These are phyloP conservation scores for Drosophila pseudotakahashii DNA, from an alignment of 2,888 invertebrate genomes.

Conservation along the genomic window DNA sequence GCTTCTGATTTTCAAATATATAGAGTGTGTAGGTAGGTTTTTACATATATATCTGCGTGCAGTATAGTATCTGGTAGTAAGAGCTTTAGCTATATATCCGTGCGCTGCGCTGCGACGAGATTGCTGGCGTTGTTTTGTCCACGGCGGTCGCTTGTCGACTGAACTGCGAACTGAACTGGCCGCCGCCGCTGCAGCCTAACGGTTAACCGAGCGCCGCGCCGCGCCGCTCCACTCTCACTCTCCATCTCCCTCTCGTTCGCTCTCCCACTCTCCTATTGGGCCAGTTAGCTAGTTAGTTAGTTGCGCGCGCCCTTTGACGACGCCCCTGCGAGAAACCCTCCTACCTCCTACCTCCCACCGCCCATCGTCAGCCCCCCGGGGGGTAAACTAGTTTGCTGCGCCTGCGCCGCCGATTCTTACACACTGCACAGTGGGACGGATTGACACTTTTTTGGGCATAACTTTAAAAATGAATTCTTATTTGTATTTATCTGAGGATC, in stretches of 20 bases:
- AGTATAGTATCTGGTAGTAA: slow-evolving; percentile 1
- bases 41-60: background rate
- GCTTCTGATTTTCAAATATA: slow-evolving; percentile 15
- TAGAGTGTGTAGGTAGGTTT: background rate
- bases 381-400: slow-evolving; percentile 28
- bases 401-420: slow-evolving; percentile 14
- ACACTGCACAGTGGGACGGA: slow-evolving; percentile 11
- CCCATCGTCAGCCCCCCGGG: background rate
- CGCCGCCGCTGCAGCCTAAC: slow-evolving; percentile 13
- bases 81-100: slow-evolving; percentile 8
- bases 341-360: background rate
- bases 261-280: slow-evolving; percentile 4
- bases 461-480: background rate
- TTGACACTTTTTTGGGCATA: background rate
- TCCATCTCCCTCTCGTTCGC: background rate
- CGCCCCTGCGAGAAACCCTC: slow-evolving; percentile 9
- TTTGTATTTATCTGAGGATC: too few relatives aligned
- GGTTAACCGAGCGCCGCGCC: slow-evolving; percentile 8
- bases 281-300: background rate
- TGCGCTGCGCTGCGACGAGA: slow-evolving; percentile 15
- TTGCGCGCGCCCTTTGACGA: slow-evolving; percentile 28
- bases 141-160: slow-evolving; percentile 54
- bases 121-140: slow-evolving; percentile 46
- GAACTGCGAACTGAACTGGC: slow-evolving; percentile 36
- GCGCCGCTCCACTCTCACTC: background rate